Percentiles rank a stretch among this genome's conserved stretches.
Evolutionary conservation across 2,113 vertebrate species (phyloP).

Genomic region (Turdus rufiventris): DNA sequence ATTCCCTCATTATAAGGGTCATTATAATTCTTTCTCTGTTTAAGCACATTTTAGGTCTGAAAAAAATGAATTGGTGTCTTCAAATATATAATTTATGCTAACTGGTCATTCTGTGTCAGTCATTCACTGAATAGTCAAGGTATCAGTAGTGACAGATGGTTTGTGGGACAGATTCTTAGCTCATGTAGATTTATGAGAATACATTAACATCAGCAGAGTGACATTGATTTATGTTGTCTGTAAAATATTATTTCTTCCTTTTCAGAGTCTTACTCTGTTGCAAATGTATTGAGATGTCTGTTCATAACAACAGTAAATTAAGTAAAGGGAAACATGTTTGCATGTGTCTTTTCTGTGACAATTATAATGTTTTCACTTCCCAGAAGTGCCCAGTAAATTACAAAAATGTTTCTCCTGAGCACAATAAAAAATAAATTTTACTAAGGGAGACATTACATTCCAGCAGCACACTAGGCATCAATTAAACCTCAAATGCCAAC

Average conservation of each 20-base stretch:
- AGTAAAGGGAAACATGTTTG: conserved; percentile 23
- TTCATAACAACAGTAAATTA: neutral
- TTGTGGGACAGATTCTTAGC: neutral
- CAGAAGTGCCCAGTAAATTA: conserved; percentile 62
- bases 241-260: conserved; percentile 9
- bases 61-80: neutral
- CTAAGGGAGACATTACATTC: conserved; percentile 43
- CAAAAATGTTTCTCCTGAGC: conserved; percentile 54
- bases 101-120: neutral
- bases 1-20: neutral
- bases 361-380: conserved; percentile 48
- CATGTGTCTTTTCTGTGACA: conserved; percentile 25
- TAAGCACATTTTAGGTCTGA: neutral
- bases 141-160: neutral
- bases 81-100: neutral
- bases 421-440: conserved; percentile 64
- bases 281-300: neutral
- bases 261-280: neutral
- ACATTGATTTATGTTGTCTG: neutral
- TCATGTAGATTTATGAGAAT: neutral
- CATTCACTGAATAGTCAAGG: neutral
- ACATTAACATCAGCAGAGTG: neutral
- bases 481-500: conserved; percentile 46
- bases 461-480: neutral
- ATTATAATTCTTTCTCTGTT: neutral